phyloP scores from a whole-genome alignment of 2,888 invertebrate genomes.

The Endomychus coccineus region DNA sequence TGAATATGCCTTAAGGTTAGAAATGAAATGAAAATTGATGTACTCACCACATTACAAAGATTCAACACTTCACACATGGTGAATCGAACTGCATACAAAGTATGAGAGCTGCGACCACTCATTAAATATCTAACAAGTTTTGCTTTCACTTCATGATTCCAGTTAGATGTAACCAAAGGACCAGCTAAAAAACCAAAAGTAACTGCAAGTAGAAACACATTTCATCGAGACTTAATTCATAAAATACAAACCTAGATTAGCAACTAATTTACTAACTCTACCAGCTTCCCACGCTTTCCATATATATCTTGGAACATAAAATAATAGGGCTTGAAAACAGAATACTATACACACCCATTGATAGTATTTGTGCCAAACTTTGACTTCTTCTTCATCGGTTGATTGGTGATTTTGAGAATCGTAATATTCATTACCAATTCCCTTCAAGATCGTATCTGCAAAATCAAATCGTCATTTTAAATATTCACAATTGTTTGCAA shows the following conservation, averaged over 20 bases:
- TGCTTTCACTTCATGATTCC: slow-evolving; percentile 49
- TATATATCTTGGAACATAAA: slow-evolving; percentile 62
- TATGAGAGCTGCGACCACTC: slow-evolving; percentile 51
- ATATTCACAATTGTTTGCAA: no score
- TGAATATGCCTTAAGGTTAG: no score
- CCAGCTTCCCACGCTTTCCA: slow-evolving; percentile 69
- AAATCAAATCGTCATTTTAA: no score
- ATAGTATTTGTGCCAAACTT: slow-evolving; percentile 58
- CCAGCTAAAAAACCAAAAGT: slow-evolving; percentile 42
- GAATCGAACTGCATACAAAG: slow-evolving; percentile 59
- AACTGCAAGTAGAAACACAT: neutral
- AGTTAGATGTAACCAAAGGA: slow-evolving; percentile 50
- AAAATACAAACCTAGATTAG: slow-evolving; percentile 47
- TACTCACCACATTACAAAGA: slow-evolving; percentile 65
- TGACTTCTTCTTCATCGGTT: no score
- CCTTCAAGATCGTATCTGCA: no score
- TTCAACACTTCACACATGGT: slow-evolving; percentile 67
- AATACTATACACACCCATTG: slow-evolving; percentile 68
- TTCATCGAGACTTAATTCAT: neutral
- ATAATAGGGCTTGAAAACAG: slow-evolving; percentile 58
- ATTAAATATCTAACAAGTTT: slow-evolving; percentile 54
- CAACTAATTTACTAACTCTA: slow-evolving; percentile 51
- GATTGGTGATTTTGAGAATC: no score
- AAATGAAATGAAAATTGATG: slow-evolving; percentile 5
- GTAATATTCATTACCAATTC: no score